A percentile compares a stretch with the other conserved stretches of the same genome.
phyloP scores from a whole-genome alignment of 1,140 invertebrate genomes.

The Aphelenchoides fujianensis region DNA sequence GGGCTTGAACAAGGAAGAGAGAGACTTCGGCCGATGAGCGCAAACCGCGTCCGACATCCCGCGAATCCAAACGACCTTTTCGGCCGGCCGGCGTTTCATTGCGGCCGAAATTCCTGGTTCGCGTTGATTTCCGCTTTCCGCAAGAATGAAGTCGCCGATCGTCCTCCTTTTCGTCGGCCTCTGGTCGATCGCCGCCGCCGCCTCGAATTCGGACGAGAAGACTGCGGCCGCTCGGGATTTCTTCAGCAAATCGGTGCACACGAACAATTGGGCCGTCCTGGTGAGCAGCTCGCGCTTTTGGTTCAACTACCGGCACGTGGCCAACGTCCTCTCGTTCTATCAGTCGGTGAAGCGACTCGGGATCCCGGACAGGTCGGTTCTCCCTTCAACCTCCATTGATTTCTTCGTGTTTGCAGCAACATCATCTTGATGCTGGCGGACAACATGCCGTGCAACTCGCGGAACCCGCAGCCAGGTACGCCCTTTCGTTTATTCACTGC shows the following conservation, averaged over 20 bases:
- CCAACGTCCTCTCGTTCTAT: slow-evolving; percentile 96
- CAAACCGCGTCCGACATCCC: too few relatives aligned
- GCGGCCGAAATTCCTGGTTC: too few relatives aligned
- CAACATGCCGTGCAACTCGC: slow-evolving; percentile 97
- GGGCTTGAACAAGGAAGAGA: too few relatives aligned
- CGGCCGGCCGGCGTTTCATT: too few relatives aligned
- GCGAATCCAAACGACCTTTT: too few relatives aligned
- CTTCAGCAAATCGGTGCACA: slow-evolving; percentile 68
- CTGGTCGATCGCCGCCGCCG: too few relatives aligned
- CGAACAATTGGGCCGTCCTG: slow-evolving; percentile 98
- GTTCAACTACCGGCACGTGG: slow-evolving; percentile 99
- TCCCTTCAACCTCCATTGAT: not conserved
- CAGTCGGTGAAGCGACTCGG: slow-evolving; percentile 92
- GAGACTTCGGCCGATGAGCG: too few relatives aligned
- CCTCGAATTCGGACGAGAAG: too few relatives aligned
- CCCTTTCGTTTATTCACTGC: slow-evolving; percentile 22
- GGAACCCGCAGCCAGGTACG: slow-evolving; percentile 86
- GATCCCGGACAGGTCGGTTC: slow-evolving; percentile 78
- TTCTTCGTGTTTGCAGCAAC: slow-evolving; percentile 65
- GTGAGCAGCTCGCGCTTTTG: slow-evolving; percentile 97
- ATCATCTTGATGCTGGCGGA: slow-evolving; percentile 98
- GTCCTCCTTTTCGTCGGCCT: too few relatives aligned
- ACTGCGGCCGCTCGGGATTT: slow-evolving; percentile 21
- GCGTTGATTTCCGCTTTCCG: not conserved
- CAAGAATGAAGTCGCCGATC: not conserved